A percentile compares a stretch with the other conserved stretches of the same genome.
These are phyloP conservation scores for Hippocampus mohnikei DNA, from an alignment of 2,113 vertebrate genomes.

Conservation along the genomic window DNA sequence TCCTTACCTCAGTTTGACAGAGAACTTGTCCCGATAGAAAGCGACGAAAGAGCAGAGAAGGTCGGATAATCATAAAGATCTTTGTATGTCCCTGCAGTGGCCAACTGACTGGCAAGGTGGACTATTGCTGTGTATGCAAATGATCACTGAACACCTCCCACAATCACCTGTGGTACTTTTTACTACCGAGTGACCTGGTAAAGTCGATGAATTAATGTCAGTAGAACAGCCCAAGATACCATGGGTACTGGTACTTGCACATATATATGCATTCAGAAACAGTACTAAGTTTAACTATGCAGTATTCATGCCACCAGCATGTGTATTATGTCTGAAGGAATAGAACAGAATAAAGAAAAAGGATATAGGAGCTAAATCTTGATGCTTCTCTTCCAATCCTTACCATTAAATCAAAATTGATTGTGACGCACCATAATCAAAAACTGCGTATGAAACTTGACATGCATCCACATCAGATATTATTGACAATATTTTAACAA, in stretches of 20 bases:
- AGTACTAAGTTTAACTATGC: too few species aligned
- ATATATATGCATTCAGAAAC: too few species aligned
- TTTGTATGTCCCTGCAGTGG: not conserved
- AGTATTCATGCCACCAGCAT: too few species aligned
- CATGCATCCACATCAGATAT: not conserved
- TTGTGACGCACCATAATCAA: not conserved
- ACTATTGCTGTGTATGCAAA: not conserved
- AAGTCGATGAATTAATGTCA: not conserved
- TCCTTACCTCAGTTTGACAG: slow-evolving; percentile 2
- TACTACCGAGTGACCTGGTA: not conserved
- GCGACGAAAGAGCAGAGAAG: fast-evolving
- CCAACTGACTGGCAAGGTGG: fast-evolving
- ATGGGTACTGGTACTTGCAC: too few species aligned
- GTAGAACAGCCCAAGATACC: not conserved
- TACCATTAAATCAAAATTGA: too few species aligned
- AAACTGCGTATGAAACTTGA: not conserved
- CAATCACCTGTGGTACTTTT: not conserved
- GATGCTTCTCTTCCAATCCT: too few species aligned
- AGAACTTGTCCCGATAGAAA: not conserved
- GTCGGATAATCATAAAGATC: not conserved
- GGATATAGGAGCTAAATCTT: too few species aligned
- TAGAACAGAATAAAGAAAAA: too few species aligned
- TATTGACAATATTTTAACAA: not conserved
- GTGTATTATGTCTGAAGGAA: too few species aligned
- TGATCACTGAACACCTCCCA: not conserved